Conservation (phyloP, 2,888 invertebrate species). For the Rhamphomyia laevipes region DNA sequence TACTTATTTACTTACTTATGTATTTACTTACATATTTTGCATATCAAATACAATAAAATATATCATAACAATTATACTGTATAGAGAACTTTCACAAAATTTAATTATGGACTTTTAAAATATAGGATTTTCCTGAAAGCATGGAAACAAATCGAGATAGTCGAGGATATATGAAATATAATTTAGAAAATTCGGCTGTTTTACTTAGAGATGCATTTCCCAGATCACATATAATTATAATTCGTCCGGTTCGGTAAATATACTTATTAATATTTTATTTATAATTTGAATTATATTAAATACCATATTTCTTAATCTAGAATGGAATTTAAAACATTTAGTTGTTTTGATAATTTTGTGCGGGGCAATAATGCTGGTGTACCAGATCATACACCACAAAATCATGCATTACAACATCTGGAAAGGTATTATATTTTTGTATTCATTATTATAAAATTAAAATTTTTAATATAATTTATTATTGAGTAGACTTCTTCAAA, state of each 20-base stretch:
- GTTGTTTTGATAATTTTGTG: slow-evolving; percentile 83
- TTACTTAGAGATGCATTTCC: slow-evolving; percentile 59
- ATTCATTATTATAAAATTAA: not conserved
- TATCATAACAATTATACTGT: no score
- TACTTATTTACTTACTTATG: no score
- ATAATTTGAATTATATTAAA: not conserved
- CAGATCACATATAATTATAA: slow-evolving; percentile 55
- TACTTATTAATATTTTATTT: not conserved
- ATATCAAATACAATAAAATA: no score
- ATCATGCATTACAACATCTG: slow-evolving; percentile 61
- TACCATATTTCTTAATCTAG: slow-evolving; percentile 35
- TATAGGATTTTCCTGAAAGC: slow-evolving; percentile 70
- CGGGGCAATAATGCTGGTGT: slow-evolving; percentile 68
- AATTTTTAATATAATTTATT: not conserved
- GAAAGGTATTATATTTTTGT: slow-evolving; percentile 43
- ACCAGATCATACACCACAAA: slow-evolving; percentile 63
- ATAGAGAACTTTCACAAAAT: no score
- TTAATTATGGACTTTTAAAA: not conserved
- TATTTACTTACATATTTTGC: no score
- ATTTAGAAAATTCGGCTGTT: slow-evolving; percentile 63
- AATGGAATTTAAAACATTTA: slow-evolving; percentile 73
- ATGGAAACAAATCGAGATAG: slow-evolving; percentile 70
- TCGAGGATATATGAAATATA: slow-evolving; percentile 64
- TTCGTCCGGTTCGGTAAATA: slow-evolving; percentile 58
- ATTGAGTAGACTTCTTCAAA: slow-evolving; percentile 43